Evolutionary conservation across 2,113 vertebrate species (phyloP).

Genomic region (Sisor rabdophorus): DNA sequence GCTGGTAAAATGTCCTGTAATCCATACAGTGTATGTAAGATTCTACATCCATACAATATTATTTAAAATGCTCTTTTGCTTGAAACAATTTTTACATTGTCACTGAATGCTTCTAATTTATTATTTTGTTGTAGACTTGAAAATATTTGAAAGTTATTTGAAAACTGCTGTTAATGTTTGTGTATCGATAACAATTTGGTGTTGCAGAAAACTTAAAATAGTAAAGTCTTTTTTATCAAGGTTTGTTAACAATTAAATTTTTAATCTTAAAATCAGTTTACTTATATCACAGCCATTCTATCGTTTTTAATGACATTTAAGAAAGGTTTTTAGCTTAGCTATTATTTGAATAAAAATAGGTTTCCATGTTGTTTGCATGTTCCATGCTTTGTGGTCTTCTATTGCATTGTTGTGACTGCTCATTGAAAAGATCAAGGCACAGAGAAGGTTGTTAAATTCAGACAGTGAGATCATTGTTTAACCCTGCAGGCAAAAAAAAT

Average conservation of each 20-base stretch:
- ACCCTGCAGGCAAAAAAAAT: slow-evolving; percentile 12
- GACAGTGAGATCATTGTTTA: slow-evolving; percentile 56
- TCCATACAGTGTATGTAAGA: too few species aligned
- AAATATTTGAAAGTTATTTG: too few species aligned
- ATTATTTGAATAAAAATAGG: slow-evolving; percentile 38
- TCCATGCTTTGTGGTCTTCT: neutral
- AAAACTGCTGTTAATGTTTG: too few species aligned
- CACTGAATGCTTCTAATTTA: too few species aligned
- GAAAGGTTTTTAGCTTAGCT: neutral
- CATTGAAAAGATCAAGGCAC: neutral
- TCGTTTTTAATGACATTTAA: neutral
- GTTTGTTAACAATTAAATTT: neutral
- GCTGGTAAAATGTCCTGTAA: too few species aligned
- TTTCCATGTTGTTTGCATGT: neutral
- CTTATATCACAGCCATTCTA: neutral
- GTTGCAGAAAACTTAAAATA: too few species aligned
- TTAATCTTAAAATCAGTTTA: neutral
- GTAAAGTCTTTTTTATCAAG: too few species aligned
- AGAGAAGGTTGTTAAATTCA: neutral
- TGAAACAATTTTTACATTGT: too few species aligned
- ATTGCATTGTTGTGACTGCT: neutral
- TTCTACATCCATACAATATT: too few species aligned
- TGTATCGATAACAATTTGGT: too few species aligned
- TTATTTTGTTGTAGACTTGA: too few species aligned
- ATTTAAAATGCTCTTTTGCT: too few species aligned